These are phyloP conservation scores for Chironex yamaguchii DNA, from an alignment of 30 jellyfish, hydroid and myxozoan species.

Conservation along the genomic window DNA sequence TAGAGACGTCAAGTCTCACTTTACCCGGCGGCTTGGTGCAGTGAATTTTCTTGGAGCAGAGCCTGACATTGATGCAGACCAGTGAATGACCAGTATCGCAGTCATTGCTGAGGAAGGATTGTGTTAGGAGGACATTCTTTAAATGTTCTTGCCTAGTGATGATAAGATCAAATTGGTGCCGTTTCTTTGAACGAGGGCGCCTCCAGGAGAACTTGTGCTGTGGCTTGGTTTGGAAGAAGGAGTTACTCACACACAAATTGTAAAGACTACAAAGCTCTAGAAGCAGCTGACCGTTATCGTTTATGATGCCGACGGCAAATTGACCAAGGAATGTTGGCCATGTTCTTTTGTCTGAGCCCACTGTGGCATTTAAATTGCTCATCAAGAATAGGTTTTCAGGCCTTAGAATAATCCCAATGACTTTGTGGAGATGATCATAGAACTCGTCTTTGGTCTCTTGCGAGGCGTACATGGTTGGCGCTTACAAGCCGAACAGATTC, in stretches of 20 bases:
- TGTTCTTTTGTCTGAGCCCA: slow-evolving; percentile 18
- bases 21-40: background rate
- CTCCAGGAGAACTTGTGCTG: background rate
- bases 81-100: slow-evolving; percentile 60
- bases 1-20: background rate
- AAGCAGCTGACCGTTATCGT: background rate
- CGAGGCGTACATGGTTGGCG: background rate
- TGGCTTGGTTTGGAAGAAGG: background rate
- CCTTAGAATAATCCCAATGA: background rate
- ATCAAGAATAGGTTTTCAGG: slow-evolving; percentile 15
- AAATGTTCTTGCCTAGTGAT: background rate
- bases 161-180: slow-evolving; percentile 64
- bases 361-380: slow-evolving; percentile 56
- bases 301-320: slow-evolving; percentile 16
- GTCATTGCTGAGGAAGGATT: slow-evolving; percentile 57
- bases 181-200: slow-evolving; percentile 45
- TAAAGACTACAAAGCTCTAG: background rate
- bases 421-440: background rate
- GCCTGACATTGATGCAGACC: slow-evolving; percentile 21
- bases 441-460: background rate
- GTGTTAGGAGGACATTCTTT: slow-evolving; percentile 15
- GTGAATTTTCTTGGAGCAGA: background rate
- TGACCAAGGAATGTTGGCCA: slow-evolving; percentile 27
- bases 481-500: background rate
- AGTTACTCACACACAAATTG: background rate